These are phyloP conservation scores for Caenorhabditis japonica DNA, from an alignment of 2,888 invertebrate species.

Conservation along the genomic window DNA sequence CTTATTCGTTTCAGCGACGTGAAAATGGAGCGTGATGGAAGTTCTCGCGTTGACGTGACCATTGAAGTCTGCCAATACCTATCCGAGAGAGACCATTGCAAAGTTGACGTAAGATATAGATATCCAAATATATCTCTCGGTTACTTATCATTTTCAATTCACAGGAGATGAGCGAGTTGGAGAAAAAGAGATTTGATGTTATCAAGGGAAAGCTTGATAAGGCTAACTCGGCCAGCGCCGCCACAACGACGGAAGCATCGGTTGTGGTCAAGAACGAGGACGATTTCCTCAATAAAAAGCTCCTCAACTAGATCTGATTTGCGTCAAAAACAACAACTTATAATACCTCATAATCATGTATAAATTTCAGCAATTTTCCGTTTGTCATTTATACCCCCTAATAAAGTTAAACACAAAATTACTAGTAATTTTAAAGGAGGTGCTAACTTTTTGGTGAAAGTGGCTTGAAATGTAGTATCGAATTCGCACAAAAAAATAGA, in stretches of 20 bases:
- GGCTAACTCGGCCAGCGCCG: constrained; percentile 6
- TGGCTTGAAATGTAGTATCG: no score
- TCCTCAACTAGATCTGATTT: constrained; percentile 23
- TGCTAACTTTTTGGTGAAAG: no score
- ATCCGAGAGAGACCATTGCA: constrained; percentile 63
- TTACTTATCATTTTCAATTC: constrained; percentile 10
- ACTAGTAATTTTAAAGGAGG: no score
- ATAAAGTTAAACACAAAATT: constrained; percentile 7
- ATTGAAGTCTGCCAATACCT: constrained; percentile 68
- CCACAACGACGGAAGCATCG: constrained; percentile 34
- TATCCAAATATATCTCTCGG: neutral
- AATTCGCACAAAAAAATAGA: no score
- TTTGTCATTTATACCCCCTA: constrained; percentile 4
- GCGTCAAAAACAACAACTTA: no score
- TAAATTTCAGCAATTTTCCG: constrained; percentile 34
- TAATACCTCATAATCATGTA: constrained; percentile 43
- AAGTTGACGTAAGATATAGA: constrained; percentile 53
- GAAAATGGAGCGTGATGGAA: constrained; percentile 64
- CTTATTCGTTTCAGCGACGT: constrained; percentile 54
- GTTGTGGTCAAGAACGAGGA: constrained; percentile 37
- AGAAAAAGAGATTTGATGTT: constrained; percentile 55
- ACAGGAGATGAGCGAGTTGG: constrained; percentile 63
- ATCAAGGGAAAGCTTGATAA: constrained; percentile 62
- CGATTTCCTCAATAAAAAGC: constrained; percentile 48
- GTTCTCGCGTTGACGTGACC: constrained; percentile 61